Percentiles rank a stretch among this genome's conserved stretches.
phyloP scores from a whole-genome alignment of 92 coral and sea anemone genomes.

The Phenganax subtilis region DNA sequence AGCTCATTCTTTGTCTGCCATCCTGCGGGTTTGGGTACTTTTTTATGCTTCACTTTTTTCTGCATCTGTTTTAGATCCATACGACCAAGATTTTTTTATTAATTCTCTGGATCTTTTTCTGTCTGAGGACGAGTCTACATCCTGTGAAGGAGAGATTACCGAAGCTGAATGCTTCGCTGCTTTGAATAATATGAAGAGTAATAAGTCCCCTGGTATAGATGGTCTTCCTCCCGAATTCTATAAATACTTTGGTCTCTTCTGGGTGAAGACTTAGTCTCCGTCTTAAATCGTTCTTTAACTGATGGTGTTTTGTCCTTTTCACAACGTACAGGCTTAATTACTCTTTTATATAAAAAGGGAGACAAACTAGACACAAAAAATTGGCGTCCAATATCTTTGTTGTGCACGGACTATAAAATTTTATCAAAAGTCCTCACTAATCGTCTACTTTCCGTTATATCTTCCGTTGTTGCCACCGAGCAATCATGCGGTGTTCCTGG shows the following conservation, averaged over 20 bases:
- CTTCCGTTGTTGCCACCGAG: no score
- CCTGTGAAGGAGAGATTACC: constrained; percentile 46
- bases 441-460: constrained; percentile 3
- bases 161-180: constrained; percentile 34
- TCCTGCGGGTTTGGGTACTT: neutral
- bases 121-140: neutral
- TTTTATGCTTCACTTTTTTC: neutral
- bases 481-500: no score
- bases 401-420: constrained; percentile 52
- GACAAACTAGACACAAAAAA: no score
- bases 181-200: constrained; percentile 35
- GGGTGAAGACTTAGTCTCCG: constrained; percentile 43
- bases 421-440: constrained; percentile 20
- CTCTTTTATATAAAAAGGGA: constrained; percentile 43
- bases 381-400: constrained; percentile 12
- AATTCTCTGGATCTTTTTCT: neutral
- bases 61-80: neutral
- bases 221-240: no score
- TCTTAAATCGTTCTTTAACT: constrained; percentile 25
- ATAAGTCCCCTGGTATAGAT: no score
- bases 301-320: constrained; percentile 18
- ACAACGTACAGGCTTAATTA: constrained; percentile 38
- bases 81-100: neutral
- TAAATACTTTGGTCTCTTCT: constrained; percentile 41
- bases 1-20: neutral